Evolutionary conservation across 1,140 invertebrate genomes (phyloP).

Genomic region (Periplaneta americana): DNA sequence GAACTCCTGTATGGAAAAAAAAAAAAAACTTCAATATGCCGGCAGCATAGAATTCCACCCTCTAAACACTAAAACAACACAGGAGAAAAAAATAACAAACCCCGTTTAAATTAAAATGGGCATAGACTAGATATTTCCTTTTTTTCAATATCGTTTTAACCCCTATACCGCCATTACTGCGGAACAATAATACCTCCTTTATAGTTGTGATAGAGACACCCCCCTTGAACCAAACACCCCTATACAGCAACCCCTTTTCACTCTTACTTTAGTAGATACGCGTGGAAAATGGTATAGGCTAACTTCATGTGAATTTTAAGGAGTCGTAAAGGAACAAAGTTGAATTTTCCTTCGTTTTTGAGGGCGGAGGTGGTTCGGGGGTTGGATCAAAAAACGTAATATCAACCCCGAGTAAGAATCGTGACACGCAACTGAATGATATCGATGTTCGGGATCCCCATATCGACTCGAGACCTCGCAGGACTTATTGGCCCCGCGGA

Average conservation of each 20-base stretch:
- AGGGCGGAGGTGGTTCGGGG: background rate
- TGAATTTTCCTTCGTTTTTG: slow-evolving; percentile 30
- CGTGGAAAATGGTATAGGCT: slow-evolving; percentile 9
- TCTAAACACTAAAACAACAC: background rate
- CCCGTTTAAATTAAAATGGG: slow-evolving; percentile 25
- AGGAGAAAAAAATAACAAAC: slow-evolving; percentile 13
- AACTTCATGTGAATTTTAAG: slow-evolving; percentile 33
- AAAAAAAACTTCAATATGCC: background rate
- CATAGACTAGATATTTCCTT: background rate
- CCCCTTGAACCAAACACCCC: too few relatives aligned
- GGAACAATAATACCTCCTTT: too few relatives aligned
- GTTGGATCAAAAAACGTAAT: slow-evolving; percentile 10
- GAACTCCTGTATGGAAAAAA: too few relatives aligned
- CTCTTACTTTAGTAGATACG: background rate
- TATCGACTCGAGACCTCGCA: background rate
- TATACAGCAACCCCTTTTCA: too few relatives aligned
- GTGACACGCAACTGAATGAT: slow-evolving; percentile 1
- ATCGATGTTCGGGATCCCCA: background rate
- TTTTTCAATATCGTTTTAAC: background rate
- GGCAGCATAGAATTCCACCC: too few relatives aligned
- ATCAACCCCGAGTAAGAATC: background rate
- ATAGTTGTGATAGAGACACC: background rate
- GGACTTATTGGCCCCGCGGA: background rate
- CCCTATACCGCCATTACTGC: background rate
- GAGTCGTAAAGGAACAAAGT: slow-evolving; percentile 37